Percentiles rank a stretch among this genome's conserved stretches.
phyloP scores from a whole-genome alignment of 2,113 vertebrate species.

The Amphiprion percula region DNA sequence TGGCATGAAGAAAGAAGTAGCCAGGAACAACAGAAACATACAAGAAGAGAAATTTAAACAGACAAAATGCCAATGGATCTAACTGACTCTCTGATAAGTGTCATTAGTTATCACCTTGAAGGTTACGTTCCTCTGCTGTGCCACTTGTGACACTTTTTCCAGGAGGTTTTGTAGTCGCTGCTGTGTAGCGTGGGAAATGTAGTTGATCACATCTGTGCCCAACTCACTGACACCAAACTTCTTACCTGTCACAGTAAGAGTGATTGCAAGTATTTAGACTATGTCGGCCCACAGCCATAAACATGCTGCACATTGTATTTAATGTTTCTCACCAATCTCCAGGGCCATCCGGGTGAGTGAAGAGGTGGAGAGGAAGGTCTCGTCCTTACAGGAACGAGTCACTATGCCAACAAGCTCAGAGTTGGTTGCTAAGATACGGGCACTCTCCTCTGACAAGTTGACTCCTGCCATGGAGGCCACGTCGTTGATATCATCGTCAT shows the following conservation, averaged over 20 bases:
- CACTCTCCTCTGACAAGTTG: slow-evolving; percentile 93
- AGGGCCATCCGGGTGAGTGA: slow-evolving; percentile 88
- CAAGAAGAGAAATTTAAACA: background rate
- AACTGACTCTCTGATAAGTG: background rate
- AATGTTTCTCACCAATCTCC: slow-evolving; percentile 87
- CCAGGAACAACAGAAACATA: background rate
- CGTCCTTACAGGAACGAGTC: slow-evolving; percentile 93
- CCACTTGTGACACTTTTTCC: slow-evolving; percentile 90
- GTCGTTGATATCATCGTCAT: slow-evolving; percentile 95
- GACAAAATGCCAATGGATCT: background rate
- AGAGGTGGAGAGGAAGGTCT: slow-evolving; percentile 90
- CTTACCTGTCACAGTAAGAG: slow-evolving; percentile 83
- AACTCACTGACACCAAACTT: slow-evolving; percentile 91
- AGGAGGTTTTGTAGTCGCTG: slow-evolving; percentile 91
- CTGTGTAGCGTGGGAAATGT: slow-evolving; percentile 92
- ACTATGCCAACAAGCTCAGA: slow-evolving; percentile 91
- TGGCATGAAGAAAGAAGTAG: background rate
- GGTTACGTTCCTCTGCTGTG: slow-evolving; percentile 91
- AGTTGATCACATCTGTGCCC: slow-evolving; percentile 91
- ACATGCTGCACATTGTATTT: background rate
- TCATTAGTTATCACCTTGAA: slow-evolving; percentile 86
- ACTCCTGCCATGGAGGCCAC: slow-evolving; percentile 95
- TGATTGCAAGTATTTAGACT: background rate
- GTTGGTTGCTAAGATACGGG: slow-evolving; percentile 92
- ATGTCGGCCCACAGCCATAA: background rate